Conservation (phyloP, 2,888 invertebrate genomes). For the Lycia hirtaria region DNA sequence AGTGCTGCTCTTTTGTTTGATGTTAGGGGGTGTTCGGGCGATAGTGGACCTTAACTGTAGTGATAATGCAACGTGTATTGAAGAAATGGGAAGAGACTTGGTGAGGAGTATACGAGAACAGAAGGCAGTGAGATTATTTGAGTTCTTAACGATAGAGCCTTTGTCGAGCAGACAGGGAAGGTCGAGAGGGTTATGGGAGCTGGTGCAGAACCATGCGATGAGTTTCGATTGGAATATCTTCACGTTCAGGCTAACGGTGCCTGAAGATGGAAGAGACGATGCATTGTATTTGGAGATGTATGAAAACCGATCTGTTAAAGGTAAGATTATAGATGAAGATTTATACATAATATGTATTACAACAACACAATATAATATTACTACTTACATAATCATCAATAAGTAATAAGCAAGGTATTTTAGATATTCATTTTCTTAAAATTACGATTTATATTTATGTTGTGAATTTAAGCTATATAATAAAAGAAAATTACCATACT, state of each 20-base stretch:
- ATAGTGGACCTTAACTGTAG: constrained; percentile 81
- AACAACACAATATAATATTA: too few relatives aligned
- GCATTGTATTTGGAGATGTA: constrained; percentile 79
- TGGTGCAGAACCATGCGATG: constrained; percentile 81
- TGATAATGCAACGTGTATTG: constrained; percentile 87
- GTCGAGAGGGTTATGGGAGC: constrained; percentile 70
- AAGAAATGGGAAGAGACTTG: constrained; percentile 79
- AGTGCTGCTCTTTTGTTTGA: constrained; percentile 65
- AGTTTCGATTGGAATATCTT: constrained; percentile 83
- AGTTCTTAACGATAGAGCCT: constrained; percentile 84
- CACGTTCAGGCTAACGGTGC: constrained; percentile 80
- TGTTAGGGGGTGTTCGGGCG: constrained; percentile 64
- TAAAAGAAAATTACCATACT: too few relatives aligned
- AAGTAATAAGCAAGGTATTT: not conserved
- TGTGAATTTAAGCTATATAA: too few relatives aligned
- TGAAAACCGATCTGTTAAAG: constrained; percentile 76
- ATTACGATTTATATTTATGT: too few relatives aligned
- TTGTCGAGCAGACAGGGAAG: constrained; percentile 70
- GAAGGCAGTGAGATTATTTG: constrained; percentile 82
- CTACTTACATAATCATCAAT: too few relatives aligned
- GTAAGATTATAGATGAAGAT: constrained; percentile 50
- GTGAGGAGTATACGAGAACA: constrained; percentile 80
- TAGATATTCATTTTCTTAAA: too few relatives aligned
- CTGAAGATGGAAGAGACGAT: constrained; percentile 70
- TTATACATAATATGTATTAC: not conserved